Evolutionary conservation across 1,140 invertebrate species (phyloP).

Genomic region (Oncopeltus fasciatus): DNA sequence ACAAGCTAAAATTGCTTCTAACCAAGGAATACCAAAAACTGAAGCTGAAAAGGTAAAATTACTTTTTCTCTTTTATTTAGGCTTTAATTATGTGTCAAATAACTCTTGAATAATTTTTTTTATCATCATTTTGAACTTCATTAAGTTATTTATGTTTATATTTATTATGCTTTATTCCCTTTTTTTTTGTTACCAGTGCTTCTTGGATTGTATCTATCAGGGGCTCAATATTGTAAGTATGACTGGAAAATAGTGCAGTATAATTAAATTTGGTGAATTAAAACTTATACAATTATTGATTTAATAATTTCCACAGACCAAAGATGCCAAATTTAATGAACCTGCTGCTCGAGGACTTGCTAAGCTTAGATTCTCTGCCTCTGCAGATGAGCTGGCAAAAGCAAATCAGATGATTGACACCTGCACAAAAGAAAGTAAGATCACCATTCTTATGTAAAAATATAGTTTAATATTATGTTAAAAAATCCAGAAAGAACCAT

Average conservation of each 20-base stretch:
- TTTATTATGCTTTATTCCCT: no score
- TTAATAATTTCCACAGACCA: slow-evolving; percentile 17
- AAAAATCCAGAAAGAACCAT: neutral
- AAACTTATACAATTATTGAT: neutral
- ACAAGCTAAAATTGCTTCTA: slow-evolving; percentile 18
- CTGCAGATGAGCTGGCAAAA: slow-evolving; percentile 22
- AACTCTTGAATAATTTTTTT: neutral
- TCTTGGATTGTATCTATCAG: slow-evolving; percentile 25
- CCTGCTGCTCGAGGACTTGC: slow-evolving; percentile 21
- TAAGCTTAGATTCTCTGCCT: slow-evolving; percentile 18
- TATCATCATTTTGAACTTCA: no score
- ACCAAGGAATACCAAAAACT: slow-evolving; percentile 19
- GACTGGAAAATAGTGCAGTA: neutral
- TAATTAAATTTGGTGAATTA: neutral
- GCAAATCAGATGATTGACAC: slow-evolving; percentile 24
- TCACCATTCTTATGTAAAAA: neutral
- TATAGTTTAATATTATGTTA: neutral
- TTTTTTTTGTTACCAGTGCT: slow-evolving; percentile 22
- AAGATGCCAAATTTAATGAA: slow-evolving; percentile 20
- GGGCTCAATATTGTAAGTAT: slow-evolving; percentile 22
- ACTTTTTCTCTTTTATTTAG: no score
- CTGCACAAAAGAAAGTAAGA: slow-evolving; percentile 24
- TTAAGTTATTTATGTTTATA: no score
- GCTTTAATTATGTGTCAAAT: neutral
- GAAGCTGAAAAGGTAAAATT: slow-evolving; percentile 19